Conservation (phyloP, 2,888 invertebrate species). For the Mythimna ferrago region DNA sequence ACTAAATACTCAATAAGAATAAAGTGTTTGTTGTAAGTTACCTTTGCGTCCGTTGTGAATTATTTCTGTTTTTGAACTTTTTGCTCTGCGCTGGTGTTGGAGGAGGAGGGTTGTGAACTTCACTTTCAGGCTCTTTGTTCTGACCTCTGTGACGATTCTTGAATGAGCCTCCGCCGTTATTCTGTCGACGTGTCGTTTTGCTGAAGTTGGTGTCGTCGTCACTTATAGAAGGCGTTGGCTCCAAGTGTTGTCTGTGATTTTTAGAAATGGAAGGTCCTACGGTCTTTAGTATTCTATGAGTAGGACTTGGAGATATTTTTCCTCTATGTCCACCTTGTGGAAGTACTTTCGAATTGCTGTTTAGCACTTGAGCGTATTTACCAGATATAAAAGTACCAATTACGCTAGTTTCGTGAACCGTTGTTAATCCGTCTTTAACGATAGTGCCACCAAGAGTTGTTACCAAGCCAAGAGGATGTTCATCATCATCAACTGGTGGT, state of each 20-base stretch:
- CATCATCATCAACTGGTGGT: conserved; percentile 90
- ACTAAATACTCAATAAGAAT: conserved; percentile 4
- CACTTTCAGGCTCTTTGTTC: conserved; percentile 77
- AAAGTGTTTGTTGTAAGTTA: conserved; percentile 69
- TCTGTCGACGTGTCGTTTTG: conserved; percentile 89
- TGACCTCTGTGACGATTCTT: conserved; percentile 90
- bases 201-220: conserved; percentile 92
- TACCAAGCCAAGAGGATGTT: conserved; percentile 95
- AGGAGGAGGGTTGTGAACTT: conserved; percentile 80
- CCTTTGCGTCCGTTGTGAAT: conserved; percentile 84
- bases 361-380: conserved; percentile 96
- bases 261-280: conserved; percentile 92
- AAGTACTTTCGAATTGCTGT: conserved; percentile 94
- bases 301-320: conserved; percentile 92
- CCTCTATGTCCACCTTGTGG: conserved; percentile 87
- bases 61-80: conserved; percentile 86
- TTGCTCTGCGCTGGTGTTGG: conserved; percentile 80
- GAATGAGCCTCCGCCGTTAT: conserved; percentile 86
- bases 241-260: conserved; percentile 91
- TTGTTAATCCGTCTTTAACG: conserved; percentile 95
- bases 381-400: conserved; percentile 96
- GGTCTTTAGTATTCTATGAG: conserved; percentile 94
- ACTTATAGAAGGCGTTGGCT: conserved; percentile 92
- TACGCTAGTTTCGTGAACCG: conserved; percentile 97
- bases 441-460: conserved; percentile 96